These are phyloP conservation scores for Mionectes olivaceus DNA, from an alignment of 2,797 vertebrate species.

Conservation along the genomic window DNA sequence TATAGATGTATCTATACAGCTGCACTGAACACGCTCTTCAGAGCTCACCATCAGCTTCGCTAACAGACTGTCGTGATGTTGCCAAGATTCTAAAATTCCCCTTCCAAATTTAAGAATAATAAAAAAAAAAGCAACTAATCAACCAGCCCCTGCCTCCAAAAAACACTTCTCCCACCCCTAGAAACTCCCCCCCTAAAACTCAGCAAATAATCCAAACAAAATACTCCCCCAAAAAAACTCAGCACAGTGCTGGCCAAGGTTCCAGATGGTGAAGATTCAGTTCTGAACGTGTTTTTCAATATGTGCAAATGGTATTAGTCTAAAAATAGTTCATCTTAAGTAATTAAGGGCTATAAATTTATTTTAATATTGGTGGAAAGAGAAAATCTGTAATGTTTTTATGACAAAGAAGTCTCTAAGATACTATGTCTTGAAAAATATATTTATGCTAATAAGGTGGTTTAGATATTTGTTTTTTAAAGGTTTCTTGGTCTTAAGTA, in stretches of 20 bases:
- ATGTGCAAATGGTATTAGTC: neutral
- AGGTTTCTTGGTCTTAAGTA: neutral
- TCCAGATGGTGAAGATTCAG: neutral
- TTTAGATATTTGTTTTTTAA: neutral
- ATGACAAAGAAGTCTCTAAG: neutral
- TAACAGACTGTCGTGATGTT: neutral
- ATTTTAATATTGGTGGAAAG: neutral
- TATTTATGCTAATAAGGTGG: neutral
- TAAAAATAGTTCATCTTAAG: slow-evolving; percentile 15
- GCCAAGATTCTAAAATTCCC: neutral
- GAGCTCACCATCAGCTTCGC: neutral
- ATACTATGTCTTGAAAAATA: neutral
- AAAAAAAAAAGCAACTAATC: neutral
- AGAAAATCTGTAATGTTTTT: neutral
- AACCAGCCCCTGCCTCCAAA: too few relatives aligned
- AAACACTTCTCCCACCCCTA: neutral
- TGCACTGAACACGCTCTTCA: neutral
- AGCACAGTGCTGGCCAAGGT: neutral
- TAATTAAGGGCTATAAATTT: neutral
- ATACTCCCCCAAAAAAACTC: neutral
- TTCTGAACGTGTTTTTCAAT: neutral
- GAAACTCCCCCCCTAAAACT: neutral
- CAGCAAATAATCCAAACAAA: neutral
- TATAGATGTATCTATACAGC: rapidly evolving
- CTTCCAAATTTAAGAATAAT: neutral